A percentile compares a stretch with the other conserved stretches of the same genome.
Evolutionary conservation across 2,113 vertebrate genomes (phyloP).

Genomic region (Sorex araneus): DNA sequence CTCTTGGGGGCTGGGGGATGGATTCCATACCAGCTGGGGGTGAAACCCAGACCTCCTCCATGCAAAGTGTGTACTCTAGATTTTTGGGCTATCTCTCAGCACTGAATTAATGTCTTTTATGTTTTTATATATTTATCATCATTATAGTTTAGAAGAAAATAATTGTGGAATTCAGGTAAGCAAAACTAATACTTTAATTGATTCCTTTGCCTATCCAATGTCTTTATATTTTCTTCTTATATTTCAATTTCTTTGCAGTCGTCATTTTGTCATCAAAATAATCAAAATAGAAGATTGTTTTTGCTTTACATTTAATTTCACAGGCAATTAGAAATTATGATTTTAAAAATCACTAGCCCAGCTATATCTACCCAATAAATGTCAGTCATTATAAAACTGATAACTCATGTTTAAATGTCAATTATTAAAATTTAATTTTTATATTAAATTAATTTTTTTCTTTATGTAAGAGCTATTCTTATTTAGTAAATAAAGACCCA

Average conservation of each 20-base stretch:
- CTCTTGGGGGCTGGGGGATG: too few species aligned
- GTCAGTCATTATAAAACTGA: slow-evolving; percentile 18
- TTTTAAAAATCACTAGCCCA: neutral
- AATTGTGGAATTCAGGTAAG: slow-evolving; percentile 16
- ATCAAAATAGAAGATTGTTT: neutral
- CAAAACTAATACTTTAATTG: neutral
- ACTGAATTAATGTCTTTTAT: slow-evolving; percentile 25
- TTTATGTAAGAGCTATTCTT: slow-evolving; percentile 51
- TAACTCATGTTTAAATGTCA: slow-evolving; percentile 23
- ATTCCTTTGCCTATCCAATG: neutral
- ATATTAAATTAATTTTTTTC: slow-evolving; percentile 40
- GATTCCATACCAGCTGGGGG: too few species aligned
- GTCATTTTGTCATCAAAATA: slow-evolving; percentile 33
- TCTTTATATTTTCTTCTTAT: slow-evolving; percentile 41
- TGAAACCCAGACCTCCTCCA: too few species aligned
- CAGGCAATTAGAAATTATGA: slow-evolving; percentile 15
- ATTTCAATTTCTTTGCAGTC: neutral
- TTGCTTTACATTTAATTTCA: neutral
- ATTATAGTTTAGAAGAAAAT: slow-evolving; percentile 44
- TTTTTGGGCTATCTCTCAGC: too few species aligned
- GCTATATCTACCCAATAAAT: slow-evolving; percentile 30
- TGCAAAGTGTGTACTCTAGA: too few species aligned
- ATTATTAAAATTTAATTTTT: too few species aligned
- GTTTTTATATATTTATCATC: slow-evolving; percentile 7
- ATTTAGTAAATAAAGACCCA: slow-evolving; percentile 7